Conservation (phyloP, 2,113 vertebrate genomes). For the Chloebia gouldiae region DNA sequence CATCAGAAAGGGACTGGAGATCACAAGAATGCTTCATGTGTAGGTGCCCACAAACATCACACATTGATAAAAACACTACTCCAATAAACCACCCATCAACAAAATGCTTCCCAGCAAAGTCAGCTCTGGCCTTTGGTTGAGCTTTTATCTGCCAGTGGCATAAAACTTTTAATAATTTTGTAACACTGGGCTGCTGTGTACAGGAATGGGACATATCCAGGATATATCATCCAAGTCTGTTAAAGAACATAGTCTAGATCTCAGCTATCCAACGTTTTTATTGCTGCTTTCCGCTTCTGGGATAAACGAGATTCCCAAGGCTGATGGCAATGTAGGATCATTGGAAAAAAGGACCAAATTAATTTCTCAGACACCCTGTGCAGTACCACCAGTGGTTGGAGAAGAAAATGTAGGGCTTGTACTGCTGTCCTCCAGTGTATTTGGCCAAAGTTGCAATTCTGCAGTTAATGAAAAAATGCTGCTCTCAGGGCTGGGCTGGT, state of each 20-base stretch:
- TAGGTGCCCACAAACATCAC: neutral
- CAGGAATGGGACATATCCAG: neutral
- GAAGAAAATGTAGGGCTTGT: neutral
- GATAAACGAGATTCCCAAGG: neutral
- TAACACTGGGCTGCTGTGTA: neutral
- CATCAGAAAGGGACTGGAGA: neutral
- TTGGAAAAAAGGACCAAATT: neutral
- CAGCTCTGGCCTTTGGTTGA: conserved; percentile 28
- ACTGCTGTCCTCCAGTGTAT: neutral
- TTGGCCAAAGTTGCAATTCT: neutral
- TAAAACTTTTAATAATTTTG: neutral
- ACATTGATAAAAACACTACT: neutral
- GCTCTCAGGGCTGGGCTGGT: neutral
- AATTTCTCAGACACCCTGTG: neutral
- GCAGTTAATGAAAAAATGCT: neutral
- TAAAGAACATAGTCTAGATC: neutral
- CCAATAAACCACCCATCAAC: neutral
- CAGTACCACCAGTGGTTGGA: neutral
- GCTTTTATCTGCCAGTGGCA: neutral
- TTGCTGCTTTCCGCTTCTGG: neutral
- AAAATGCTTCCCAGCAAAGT: conserved; percentile 2
- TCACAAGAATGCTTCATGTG: neutral
- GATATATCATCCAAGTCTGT: neutral
- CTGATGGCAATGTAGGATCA: neutral
- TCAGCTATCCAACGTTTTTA: neutral